Evolutionary conservation across 2,113 vertebrate genomes (phyloP), one percentile per base, ranked within the genome.

Genomic region (Morone saxatilis): DNA sequence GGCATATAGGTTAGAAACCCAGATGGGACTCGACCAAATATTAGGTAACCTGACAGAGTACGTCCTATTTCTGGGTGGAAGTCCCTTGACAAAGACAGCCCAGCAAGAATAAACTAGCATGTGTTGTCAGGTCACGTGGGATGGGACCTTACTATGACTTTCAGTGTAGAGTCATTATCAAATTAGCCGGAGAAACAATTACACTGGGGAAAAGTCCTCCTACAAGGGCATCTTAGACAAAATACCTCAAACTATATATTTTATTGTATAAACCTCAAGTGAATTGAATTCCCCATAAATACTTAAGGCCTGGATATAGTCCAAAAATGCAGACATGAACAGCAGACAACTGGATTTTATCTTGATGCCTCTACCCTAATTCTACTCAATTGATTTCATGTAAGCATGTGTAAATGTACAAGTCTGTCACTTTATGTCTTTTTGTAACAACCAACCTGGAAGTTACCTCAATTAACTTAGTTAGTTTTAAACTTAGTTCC

Each of bases 141-240:
- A 78, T 36, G 31, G 38, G 25, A 77, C 54, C 45, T 60, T 36
- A 63, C 70, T 50, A 50, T 77, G 45, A 77, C 62, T 87, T 80
- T 74, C 69, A 78, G 38, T 36, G 9, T 13, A 65, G 19, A 40
- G 51, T 74, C 69, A 71, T 71, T 75, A 84, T 83, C 59, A 71
- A 88, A 81, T 81, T 68, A 71, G 71, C 66, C 3, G 0, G 66
- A 76, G 76, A 19, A 9, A 59, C 25, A 25, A 25, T 25, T 25
- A 25, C 25, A 25, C 25, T 25, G 25, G 25, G 25, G 57, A 57
- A 63, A 47, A 13, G 11, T 59, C 22, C 19, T 75, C 47, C 53
- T 51, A 51, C 19, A 66, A 57, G 45, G 66, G 41, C 45, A 65
- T 17, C 3, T 38, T 22, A 22, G 31, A 45, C 43, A 72, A 50